Conservation (phyloP, 2,888 invertebrate genomes). For the Rhimphoctona megacephalus region DNA sequence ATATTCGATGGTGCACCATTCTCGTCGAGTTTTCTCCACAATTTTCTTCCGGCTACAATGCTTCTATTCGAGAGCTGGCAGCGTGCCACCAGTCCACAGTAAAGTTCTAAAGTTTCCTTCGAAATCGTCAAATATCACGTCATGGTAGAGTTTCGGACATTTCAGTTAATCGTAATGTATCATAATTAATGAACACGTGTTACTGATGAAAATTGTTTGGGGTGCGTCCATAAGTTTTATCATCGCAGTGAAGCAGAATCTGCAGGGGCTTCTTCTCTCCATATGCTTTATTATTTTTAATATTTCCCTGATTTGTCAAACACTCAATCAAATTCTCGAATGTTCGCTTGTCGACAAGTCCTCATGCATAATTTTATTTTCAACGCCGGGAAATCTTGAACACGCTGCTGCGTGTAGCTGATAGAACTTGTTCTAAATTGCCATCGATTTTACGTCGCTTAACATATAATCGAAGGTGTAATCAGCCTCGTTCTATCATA, state of each 20-base stretch:
- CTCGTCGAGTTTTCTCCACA: slow-evolving; percentile 50
- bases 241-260: background rate
- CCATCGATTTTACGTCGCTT: slow-evolving; percentile 53
- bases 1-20: slow-evolving; percentile 27
- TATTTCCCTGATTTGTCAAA: background rate
- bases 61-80: slow-evolving; percentile 46
- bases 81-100: slow-evolving; percentile 9
- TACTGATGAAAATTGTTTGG: background rate
- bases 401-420: background rate
- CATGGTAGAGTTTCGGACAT: background rate
- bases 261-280: background rate
- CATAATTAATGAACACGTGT: slow-evolving; percentile 17
- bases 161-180: slow-evolving; percentile 23
- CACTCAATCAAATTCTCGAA: background rate
- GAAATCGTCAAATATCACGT: slow-evolving; percentile 11
- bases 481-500: slow-evolving; percentile 28
- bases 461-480: slow-evolving; percentile 53
- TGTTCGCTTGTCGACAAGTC: background rate
- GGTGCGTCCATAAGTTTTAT: background rate
- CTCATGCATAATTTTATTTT: slow-evolving; percentile 3
- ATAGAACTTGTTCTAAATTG: slow-evolving; percentile 32
- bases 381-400: background rate
- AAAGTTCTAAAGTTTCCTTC: slow-evolving; percentile 11
- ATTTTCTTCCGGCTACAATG: slow-evolving; percentile 58
- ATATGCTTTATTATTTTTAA: background rate